phyloP scores from a whole-genome alignment of 2,888 invertebrate species.

The Rotaria sp. region DNA sequence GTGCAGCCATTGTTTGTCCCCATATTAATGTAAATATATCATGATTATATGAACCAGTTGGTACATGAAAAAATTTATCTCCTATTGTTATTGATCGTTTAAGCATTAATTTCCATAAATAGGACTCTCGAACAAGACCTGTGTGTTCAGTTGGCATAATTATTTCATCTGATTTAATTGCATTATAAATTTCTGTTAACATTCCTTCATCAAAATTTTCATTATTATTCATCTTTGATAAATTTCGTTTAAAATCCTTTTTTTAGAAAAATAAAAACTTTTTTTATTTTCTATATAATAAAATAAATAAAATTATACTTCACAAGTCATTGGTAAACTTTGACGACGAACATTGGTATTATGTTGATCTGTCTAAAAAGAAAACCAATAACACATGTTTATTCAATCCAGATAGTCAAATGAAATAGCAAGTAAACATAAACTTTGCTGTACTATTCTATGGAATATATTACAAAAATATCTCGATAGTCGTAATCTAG shows the following conservation, averaged over 20 bases:
- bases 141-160: slow-evolving; percentile 98
- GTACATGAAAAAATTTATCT: slow-evolving; percentile 64
- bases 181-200: slow-evolving; percentile 79
- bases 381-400: background rate
- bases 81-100: slow-evolving; percentile 59
- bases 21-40: slow-evolving; percentile 78
- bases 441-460: too few relatives aligned
- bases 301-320: background rate
- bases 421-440: too few relatives aligned
- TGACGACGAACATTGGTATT: slow-evolving; percentile 90
- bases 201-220: slow-evolving; percentile 83
- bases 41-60: slow-evolving; percentile 70
- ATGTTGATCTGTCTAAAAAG: slow-evolving; percentile 73
- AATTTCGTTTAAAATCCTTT: slow-evolving; percentile 75
- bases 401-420: too few relatives aligned
- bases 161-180: slow-evolving; percentile 76
- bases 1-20: slow-evolving; percentile 80
- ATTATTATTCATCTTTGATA: slow-evolving; percentile 82
- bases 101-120: slow-evolving; percentile 39
- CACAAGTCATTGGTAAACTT: slow-evolving; percentile 81
- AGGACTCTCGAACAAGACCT: slow-evolving; percentile 65
- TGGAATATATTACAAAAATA: too few relatives aligned
- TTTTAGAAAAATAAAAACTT: background rate
- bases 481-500: too few relatives aligned
- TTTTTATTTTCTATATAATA: background rate